Percentiles rank a stretch among this genome's conserved stretches.
These are phyloP conservation scores for Acanthurus leucopareius DNA, from an alignment of 2,797 vertebrate genomes.

Conservation along the genomic window DNA sequence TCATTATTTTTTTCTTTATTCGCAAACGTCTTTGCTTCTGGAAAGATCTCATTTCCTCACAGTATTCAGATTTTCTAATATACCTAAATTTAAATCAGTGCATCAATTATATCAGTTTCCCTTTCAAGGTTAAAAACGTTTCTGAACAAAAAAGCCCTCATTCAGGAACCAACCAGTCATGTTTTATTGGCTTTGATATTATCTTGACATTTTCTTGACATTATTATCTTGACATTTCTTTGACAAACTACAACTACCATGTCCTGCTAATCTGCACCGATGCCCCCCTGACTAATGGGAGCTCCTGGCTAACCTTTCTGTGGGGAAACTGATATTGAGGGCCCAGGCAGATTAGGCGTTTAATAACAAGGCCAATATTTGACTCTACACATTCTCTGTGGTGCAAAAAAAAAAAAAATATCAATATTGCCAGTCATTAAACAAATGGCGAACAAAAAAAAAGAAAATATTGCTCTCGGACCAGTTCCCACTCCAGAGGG, in stretches of 20 bases:
- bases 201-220: constrained; percentile 64
- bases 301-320: constrained; percentile 46
- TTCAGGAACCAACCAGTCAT: constrained; percentile 5
- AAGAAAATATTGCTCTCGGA: constrained; percentile 28
- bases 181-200: constrained; percentile 53
- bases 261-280: constrained; percentile 12
- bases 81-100: neutral
- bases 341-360: constrained; percentile 51
- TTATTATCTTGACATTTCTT: constrained; percentile 59
- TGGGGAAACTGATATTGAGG: constrained; percentile 52
- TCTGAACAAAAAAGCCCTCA: constrained; percentile 13
- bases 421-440: constrained; percentile 58
- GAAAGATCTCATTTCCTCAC: neutral
- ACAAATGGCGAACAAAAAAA: constrained; percentile 52
- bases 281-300: constrained; percentile 1
- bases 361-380: constrained; percentile 71
- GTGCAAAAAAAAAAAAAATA: constrained; percentile 51
- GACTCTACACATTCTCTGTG: constrained; percentile 38
- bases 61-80: neutral
- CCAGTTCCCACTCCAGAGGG: constrained; percentile 42
- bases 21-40: neutral
- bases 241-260: constrained; percentile 28
- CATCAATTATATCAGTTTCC: constrained; percentile 22
- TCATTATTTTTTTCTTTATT: neutral
- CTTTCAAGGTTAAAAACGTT: neutral